phyloP scores from a whole-genome alignment of 2,797 vertebrate genomes.

The Coregonus suidteri region DNA sequence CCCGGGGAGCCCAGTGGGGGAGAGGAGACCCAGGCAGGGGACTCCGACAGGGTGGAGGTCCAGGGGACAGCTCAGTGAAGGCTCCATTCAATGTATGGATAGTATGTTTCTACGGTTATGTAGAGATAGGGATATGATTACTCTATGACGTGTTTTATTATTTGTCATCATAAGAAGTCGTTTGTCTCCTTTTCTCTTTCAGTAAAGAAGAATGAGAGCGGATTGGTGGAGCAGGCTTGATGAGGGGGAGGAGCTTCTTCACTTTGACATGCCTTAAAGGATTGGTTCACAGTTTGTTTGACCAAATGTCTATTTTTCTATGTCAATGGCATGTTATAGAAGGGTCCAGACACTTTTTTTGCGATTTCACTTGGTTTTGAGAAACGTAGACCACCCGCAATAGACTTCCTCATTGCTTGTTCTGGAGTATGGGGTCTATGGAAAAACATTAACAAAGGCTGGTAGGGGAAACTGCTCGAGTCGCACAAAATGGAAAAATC shows the following conservation, averaged over 20 bases:
- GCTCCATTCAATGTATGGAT: not conserved
- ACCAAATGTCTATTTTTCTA: too few species aligned
- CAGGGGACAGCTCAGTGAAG: not conserved
- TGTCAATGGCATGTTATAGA: too few species aligned
- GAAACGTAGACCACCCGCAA: too few species aligned
- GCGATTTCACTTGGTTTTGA: too few species aligned
- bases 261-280: not conserved
- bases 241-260: not conserved
- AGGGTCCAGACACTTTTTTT: too few species aligned
- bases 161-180: too few species aligned
- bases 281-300: too few species aligned
- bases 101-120: not conserved
- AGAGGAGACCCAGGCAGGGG: not conserved
- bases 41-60: not conserved
- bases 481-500: too few species aligned
- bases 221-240: conserved; percentile 20
- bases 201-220: conserved; percentile 20
- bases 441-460: too few species aligned
- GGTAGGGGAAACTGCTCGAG: too few species aligned
- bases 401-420: too few species aligned
- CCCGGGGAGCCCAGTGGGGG: not conserved
- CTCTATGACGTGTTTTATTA: not conserved
- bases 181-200: conserved; percentile 1
- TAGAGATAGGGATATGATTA: not conserved
- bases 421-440: too few species aligned